These are phyloP conservation scores for Dolichotis patagonum DNA, from an alignment of 2,113 vertebrate genomes.

Conservation along the genomic window DNA sequence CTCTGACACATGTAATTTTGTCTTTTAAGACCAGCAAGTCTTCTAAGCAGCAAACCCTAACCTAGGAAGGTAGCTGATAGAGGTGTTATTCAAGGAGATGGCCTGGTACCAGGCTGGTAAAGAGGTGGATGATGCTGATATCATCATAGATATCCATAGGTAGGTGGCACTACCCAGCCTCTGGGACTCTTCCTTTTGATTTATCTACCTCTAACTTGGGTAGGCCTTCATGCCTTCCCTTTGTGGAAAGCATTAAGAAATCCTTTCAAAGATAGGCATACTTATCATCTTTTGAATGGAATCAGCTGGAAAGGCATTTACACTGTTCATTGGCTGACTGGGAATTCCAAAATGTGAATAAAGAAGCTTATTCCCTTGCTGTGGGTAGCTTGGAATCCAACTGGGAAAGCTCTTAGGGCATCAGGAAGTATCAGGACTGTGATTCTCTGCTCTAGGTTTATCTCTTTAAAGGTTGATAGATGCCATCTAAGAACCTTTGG, in stretches of 20 bases:
- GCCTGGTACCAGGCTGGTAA: not conserved
- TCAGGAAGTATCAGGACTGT: not conserved
- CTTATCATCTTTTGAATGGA: not conserved
- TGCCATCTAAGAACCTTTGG: not conserved
- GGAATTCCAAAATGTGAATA: not conserved
- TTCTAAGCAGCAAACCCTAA: not conserved
- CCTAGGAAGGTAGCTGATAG: not conserved
- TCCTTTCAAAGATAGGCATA: not conserved
- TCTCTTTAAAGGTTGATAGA: not conserved
- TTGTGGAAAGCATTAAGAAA: not conserved
- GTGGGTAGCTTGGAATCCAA: not conserved
- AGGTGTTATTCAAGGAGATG: not conserved
- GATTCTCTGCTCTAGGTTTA: not conserved
- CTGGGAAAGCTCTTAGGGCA: not conserved
- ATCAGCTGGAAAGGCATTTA: not conserved
- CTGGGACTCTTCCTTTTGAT: not conserved
- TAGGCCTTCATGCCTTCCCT: not conserved
- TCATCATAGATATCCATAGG: no score
- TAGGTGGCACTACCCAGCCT: no score
- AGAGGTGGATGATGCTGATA: not conserved
- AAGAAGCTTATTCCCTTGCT: not conserved
- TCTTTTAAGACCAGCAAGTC: not conserved
- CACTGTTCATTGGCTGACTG: not conserved
- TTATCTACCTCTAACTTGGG: not conserved
- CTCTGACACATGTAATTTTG: not conserved